phyloP scores from a whole-genome alignment of 2,797 vertebrate species.

The Coreius guichenoti region DNA sequence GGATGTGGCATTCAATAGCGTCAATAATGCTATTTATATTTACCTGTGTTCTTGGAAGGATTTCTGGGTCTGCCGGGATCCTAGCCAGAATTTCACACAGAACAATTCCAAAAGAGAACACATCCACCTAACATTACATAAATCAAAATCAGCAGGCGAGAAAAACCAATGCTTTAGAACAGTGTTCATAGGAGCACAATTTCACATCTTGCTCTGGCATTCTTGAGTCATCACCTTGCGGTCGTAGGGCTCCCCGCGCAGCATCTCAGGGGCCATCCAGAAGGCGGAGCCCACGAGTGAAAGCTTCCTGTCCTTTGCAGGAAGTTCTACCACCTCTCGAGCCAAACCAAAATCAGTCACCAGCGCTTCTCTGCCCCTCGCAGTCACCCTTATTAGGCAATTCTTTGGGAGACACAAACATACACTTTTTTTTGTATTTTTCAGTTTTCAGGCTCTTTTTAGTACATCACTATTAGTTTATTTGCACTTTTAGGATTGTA shows the following conservation, averaged over 20 bases:
- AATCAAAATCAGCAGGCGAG: slow-evolving; percentile 27
- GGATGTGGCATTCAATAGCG: background rate
- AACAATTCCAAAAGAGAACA: slow-evolving; percentile 92
- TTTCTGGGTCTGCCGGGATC: slow-evolving; percentile 88
- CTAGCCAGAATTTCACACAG: slow-evolving; percentile 89
- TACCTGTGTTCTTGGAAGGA: slow-evolving; percentile 88
- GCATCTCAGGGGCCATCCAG: slow-evolving; percentile 93
- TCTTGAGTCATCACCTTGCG: slow-evolving; percentile 77
- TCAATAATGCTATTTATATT: slow-evolving; percentile 18
- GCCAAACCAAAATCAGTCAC: slow-evolving; percentile 90
- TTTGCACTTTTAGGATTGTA: background rate
- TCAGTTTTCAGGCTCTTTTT: background rate
- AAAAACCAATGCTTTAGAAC: slow-evolving; percentile 4
- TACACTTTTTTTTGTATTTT: background rate
- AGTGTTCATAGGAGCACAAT: background rate
- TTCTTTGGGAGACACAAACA: slow-evolving; percentile 75
- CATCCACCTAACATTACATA: slow-evolving; percentile 81
- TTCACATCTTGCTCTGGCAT: background rate
- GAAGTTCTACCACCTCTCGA: slow-evolving; percentile 85
- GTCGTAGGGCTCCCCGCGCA: slow-evolving; percentile 88
- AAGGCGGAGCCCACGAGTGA: slow-evolving; percentile 90
- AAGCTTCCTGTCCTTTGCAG: slow-evolving; percentile 84
- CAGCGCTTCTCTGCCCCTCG: slow-evolving; percentile 82
- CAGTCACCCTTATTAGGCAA: slow-evolving; percentile 83
- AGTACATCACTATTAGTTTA: background rate